Base-by-base conservation (phyloP, 1,140 invertebrate species). In the Zaprionus tsacasi region DNA sequence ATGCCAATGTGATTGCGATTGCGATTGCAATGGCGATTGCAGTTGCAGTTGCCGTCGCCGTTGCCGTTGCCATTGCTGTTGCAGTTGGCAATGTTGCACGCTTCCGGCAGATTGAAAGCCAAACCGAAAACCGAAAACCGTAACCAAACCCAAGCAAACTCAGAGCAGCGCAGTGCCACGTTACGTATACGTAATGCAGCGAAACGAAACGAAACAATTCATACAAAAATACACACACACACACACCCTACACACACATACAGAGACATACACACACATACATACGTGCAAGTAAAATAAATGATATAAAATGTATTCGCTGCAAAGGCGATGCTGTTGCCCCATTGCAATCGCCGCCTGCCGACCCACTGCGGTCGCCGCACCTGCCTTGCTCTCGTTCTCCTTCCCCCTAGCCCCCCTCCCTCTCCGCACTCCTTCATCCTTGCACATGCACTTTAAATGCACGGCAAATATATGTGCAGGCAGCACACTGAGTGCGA, bases 231-330 rank as follows among this genome's bases (percentile, higher is more conserved):
- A 55, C 64, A 68, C 40, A 60, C 35, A 50, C 60, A 33, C 35
- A 60, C 35, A 35, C 48, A 33, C 21, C 21, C 21, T 21, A 21
- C 21, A 21, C 25, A 40, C 48, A 13, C 57, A n/a, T 21, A 2
- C 21, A 21, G 21, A 21, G 21, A 21, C 50, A 65, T 17, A 8
- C 59, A 43, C 10, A 27, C 15, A 58, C 21, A n/a, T 43, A 43
- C 10, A 27, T 10, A 58, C 45, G 70, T 13, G 35, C 25, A 1
- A 30, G 64, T 64, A 45, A 68, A 68, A 87, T 87, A 87, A 82
- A 86, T 86, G 82, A 82, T 87, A 86, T 86, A 86, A 86, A 85
- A 87, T 87, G 82, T 87, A 72, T 78, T 69, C 63, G 77, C 59
- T 61, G 52, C 56, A 35, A 56, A 25, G 17, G 45, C 55, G 48